These are phyloP conservation scores for Ophioderma brevispina DNA, from an alignment of 35 echinoderm and acorn worm genomes.

Conservation along the genomic window DNA sequence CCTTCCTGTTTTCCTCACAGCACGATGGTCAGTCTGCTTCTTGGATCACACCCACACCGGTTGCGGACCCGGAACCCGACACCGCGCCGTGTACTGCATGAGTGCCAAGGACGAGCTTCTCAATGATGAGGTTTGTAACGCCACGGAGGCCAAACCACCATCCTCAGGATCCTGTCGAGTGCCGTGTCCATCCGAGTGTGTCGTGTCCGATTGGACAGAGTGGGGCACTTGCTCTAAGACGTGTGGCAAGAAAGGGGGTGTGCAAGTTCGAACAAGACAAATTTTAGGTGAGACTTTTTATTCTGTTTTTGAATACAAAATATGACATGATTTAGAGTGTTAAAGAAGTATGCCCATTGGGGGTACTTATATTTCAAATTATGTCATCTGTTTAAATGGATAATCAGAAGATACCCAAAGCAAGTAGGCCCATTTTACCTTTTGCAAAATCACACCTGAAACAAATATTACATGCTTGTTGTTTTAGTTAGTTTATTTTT, in stretches of 20 bases:
- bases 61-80: slow-evolving; percentile 73
- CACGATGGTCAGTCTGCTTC: slow-evolving; percentile 78
- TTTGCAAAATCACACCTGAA: no score
- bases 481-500: no score
- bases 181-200: slow-evolving; percentile 86
- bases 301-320: no score
- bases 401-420: no score
- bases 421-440: no score
- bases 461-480: no score
- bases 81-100: slow-evolving; percentile 80
- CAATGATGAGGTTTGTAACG: neutral
- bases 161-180: slow-evolving; percentile 37
- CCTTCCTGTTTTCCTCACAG: slow-evolving; percentile 6
- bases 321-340: no score
- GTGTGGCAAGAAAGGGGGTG: slow-evolving; percentile 81
- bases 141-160: slow-evolving; percentile 15
- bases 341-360: no score
- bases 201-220: slow-evolving; percentile 85
- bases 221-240: slow-evolving; percentile 84
- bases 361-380: no score
- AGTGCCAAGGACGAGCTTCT: slow-evolving; percentile 56
- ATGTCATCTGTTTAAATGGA: no score
- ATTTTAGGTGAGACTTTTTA: slow-evolving; percentile 71
- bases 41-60: slow-evolving; percentile 31
- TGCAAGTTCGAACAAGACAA: slow-evolving; percentile 57